Evolutionary conservation across 2,888 invertebrate species (phyloP).

Genomic region (Eilema sororculum): DNA sequence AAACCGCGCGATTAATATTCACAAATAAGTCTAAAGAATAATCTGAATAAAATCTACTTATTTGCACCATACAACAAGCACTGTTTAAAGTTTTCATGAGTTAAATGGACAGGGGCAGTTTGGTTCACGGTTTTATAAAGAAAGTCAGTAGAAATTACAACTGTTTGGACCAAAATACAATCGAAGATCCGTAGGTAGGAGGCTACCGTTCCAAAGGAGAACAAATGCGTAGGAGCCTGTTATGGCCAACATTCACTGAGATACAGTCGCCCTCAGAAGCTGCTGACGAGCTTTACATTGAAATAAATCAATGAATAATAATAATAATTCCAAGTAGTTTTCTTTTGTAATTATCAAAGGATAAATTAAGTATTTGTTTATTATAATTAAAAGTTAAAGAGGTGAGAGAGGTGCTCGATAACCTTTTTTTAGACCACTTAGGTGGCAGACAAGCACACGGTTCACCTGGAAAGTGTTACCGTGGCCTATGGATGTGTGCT

Average conservation of each 20-base stretch:
- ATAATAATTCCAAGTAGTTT: too few species aligned
- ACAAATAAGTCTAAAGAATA: not conserved
- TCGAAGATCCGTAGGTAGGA: slow-evolving; percentile 9
- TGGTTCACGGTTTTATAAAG: not conserved
- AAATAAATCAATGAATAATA: not conserved
- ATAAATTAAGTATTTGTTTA: not conserved
- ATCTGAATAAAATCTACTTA: not conserved
- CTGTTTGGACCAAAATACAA: not conserved
- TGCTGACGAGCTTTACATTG: not conserved
- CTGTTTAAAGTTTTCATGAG: not conserved
- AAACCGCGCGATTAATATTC: not conserved
- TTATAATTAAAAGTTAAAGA: not conserved
- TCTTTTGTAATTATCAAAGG: not conserved
- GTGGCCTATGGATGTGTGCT: too few species aligned
- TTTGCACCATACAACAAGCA: not conserved
- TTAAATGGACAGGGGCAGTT: not conserved
- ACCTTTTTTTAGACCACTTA: too few species aligned
- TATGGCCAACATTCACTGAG: slow-evolving; percentile 26
- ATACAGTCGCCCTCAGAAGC: not conserved
- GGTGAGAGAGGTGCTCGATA: not conserved
- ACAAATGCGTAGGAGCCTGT: slow-evolving; percentile 39
- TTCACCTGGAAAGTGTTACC: too few species aligned
- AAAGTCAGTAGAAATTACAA: not conserved
- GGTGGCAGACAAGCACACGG: too few species aligned
- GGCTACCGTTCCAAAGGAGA: slow-evolving; percentile 24